phyloP scores from a whole-genome alignment of 2,888 invertebrate genomes.

The Adelognathus sp. region DNA sequence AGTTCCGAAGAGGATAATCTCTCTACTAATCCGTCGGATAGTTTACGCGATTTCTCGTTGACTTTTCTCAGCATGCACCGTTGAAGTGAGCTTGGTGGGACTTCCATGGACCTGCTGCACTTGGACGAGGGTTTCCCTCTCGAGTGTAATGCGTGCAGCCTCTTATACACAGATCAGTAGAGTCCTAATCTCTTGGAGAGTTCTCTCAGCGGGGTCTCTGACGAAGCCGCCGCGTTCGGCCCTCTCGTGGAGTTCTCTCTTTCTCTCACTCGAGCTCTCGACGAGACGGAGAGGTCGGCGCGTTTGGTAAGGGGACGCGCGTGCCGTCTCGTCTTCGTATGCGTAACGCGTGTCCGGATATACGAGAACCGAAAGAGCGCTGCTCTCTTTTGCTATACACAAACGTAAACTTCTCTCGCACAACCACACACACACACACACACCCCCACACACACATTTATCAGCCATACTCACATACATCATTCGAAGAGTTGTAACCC shows the following conservation, averaged over 20 bases:
- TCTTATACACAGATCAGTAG: conserved; percentile 39
- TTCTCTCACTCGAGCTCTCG: conserved; percentile 25
- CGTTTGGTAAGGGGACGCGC: conserved; percentile 80
- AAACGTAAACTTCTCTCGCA: conserved; percentile 24
- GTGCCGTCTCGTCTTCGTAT: conserved; percentile 68
- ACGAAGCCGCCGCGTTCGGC: conserved; percentile 59
- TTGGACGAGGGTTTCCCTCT: conserved; percentile 32
- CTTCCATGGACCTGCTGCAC: conserved; percentile 39
- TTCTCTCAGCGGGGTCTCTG: conserved; percentile 52
- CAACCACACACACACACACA: no score
- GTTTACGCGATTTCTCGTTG: conserved; percentile 60
- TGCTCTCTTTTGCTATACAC: conserved; percentile 45
- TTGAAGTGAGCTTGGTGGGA: background rate
- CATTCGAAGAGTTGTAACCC: background rate
- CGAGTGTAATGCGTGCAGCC: conserved; percentile 33
- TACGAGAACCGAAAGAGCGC: conserved; percentile 16
- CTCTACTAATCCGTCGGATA: conserved; percentile 29
- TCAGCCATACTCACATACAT: conserved; percentile 27
- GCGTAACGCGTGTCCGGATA: conserved; percentile 59
- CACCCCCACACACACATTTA: background rate
- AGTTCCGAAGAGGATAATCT: conserved; percentile 13
- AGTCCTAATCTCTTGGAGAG: conserved; percentile 59
- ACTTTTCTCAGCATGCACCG: conserved; percentile 36
- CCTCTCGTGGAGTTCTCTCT: conserved; percentile 23
- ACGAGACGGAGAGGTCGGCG: conserved; percentile 53